Percentiles rank a stretch among this genome's conserved stretches.
phyloP scores from a whole-genome alignment of 2,888 invertebrate genomes.

The Xestia sexstrigata region DNA sequence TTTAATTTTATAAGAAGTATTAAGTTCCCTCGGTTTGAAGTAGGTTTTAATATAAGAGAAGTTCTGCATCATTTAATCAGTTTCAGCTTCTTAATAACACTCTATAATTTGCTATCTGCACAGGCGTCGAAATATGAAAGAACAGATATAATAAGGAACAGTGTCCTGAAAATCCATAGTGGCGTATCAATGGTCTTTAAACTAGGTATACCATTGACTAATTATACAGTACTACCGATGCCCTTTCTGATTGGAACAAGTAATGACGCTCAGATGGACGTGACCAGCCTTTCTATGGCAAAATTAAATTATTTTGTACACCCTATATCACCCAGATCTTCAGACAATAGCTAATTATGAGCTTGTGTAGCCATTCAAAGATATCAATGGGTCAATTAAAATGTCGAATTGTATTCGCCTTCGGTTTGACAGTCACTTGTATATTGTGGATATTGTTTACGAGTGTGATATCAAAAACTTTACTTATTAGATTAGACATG shows the following conservation, averaged over 20 bases:
- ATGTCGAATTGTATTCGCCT: constrained; percentile 7
- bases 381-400: constrained; percentile 33
- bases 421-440: not conserved
- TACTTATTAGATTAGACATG: not conserved
- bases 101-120: not conserved
- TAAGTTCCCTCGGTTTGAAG: constrained; percentile 9
- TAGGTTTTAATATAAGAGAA: constrained; percentile 3
- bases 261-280: constrained; percentile 48
- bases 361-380: constrained; percentile 18
- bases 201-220: not conserved
- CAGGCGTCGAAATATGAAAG: no score
- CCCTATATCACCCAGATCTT: constrained; percentile 9
- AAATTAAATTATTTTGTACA: constrained; percentile 42
- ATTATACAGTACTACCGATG: not conserved
- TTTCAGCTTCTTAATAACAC: not conserved
- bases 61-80: not conserved
- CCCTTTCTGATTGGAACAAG: constrained; percentile 17
- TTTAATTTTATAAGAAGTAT: constrained; percentile 35
- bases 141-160: not conserved
- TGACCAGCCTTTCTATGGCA: constrained; percentile 42
- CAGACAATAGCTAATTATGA: constrained; percentile 53
- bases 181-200: not conserved
- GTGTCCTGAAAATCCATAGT: not conserved
- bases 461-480: not conserved
- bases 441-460: not conserved